These are phyloP conservation scores for Halcyon smyrnensis DNA, from an alignment of 2,797 vertebrate species.

Conservation along the genomic window DNA sequence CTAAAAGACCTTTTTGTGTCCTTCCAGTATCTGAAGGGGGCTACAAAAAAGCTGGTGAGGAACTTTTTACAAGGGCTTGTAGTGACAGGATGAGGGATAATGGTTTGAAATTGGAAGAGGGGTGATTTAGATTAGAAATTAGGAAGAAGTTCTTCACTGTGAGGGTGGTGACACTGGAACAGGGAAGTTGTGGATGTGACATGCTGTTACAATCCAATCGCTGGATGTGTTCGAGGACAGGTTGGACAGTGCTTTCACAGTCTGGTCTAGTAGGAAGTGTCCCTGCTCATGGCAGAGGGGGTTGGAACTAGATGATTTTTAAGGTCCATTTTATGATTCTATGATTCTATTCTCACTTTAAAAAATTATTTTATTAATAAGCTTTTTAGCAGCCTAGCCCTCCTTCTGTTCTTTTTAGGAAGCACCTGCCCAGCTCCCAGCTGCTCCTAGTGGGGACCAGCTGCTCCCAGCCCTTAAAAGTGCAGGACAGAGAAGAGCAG, in stretches of 20 bases:
- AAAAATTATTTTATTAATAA: background rate
- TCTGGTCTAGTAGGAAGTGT: background rate
- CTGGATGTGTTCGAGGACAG: background rate
- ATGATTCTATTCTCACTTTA: background rate
- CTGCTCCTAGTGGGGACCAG: background rate
- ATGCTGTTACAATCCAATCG: background rate
- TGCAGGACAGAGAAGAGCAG: rapidly evolving
- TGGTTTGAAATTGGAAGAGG: background rate
- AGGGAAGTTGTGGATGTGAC: background rate
- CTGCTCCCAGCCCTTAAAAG: background rate
- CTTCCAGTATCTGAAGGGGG: too few species aligned
- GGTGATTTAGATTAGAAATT: background rate
- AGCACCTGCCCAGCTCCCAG: background rate
- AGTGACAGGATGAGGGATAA: too few species aligned
- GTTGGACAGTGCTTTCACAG: background rate
- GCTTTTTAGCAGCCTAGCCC: background rate
- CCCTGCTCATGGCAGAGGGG: background rate
- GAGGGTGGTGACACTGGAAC: background rate
- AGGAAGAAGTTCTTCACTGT: background rate
- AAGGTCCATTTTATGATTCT: background rate
- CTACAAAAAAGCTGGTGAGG: background rate
- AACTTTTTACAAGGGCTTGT: background rate
- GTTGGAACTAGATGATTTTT: background rate
- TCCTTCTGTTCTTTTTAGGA: background rate
- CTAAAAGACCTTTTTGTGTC: too few species aligned